Base-by-base conservation (phyloP, 2,113 vertebrate species). In the Anarrhichthys ocellatus region DNA sequence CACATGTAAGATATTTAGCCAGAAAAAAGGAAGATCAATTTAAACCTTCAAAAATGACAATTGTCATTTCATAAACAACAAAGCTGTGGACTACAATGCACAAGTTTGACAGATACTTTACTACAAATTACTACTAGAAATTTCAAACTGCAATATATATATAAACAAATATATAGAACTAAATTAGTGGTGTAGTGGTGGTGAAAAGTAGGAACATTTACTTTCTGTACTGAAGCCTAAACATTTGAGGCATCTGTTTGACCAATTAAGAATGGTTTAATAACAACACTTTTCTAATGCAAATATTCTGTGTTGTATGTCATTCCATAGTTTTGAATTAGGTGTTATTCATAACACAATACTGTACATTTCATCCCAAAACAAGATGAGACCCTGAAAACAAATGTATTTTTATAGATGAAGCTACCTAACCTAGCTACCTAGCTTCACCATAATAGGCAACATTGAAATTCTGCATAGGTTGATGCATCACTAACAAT, bases 311-410 rank as follows among this genome's bases (percentile, higher is more conserved):
- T 11, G 24, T 48, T 40, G 32, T 34, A 42, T 59, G 24, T 77
- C 69, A 65, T 73, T 68, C 20, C 1, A 34, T n/a, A 29, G 9
- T 54, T 52, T 42, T 56, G 10, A 63, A 67, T 32, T 38, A 46
- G 22, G 15, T 68, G 56, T 61, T 68, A 48, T 50, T 44, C 40
- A 50, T 50, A 63, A 79, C 15, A 42, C 52, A 76, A 64, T 63
- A 46, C 1, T 67, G 8, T 48, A 52, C 9, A 54, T 54, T 62
- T 34, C 15, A 22, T 20, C 40, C 8, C 4, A 50, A 36, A 52
- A 68, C 0, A 15, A 15, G 24, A n/a, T 36, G 27, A 7, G 2
- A 15, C 8, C 52, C 11, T 34, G 52, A n/a, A 52, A 70, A n/a
- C 13, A 46, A 46, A 15, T 46, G 44, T 15, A 50, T 20, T 1